A percentile compares a stretch with the other conserved stretches of the same genome.
These are phyloP conservation scores for Python bivittatus DNA, from an alignment of 2,113 vertebrate genomes.

Conservation along the genomic window DNA sequence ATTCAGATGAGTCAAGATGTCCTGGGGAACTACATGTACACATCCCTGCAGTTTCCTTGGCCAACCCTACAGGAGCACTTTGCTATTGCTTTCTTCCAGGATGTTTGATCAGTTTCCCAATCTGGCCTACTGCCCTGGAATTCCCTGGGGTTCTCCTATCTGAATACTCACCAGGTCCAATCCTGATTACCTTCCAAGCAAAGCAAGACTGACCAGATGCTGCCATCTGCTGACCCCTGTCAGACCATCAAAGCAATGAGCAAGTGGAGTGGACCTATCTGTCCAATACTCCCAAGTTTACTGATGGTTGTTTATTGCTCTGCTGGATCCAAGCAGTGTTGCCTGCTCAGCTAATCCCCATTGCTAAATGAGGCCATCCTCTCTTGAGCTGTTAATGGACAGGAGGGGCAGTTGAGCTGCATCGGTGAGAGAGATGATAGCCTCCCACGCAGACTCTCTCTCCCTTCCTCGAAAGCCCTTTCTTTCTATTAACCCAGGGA, in stretches of 20 bases:
- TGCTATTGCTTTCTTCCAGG: neutral
- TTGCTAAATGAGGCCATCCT: constrained; percentile 10
- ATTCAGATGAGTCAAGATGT: neutral
- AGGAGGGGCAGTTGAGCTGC: neutral
- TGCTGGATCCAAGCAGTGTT: neutral
- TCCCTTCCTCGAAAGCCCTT: constrained; percentile 10
- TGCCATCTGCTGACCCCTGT: neutral
- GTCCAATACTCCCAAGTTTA: neutral
- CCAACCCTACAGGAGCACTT: neutral
- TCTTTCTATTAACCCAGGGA: constrained; percentile 27
- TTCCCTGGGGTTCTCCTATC: neutral
- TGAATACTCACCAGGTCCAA: neutral
- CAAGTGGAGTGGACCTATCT: neutral
- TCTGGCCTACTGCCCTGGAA: neutral
- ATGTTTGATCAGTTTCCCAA: neutral
- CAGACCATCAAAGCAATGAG: neutral
- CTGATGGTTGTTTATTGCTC: neutral
- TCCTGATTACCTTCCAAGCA: neutral
- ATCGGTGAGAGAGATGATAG: neutral
- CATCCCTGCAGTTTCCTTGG: neutral
- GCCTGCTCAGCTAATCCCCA: neutral
- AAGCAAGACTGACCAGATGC: neutral
- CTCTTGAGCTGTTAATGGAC: neutral
- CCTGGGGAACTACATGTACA: neutral
- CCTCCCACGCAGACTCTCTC: neutral